A percentile compares a stretch with the other conserved stretches of the same genome.
These are phyloP conservation scores for Agriopis marginaria DNA, from an alignment of 2,888 invertebrate species.

Conservation along the genomic window DNA sequence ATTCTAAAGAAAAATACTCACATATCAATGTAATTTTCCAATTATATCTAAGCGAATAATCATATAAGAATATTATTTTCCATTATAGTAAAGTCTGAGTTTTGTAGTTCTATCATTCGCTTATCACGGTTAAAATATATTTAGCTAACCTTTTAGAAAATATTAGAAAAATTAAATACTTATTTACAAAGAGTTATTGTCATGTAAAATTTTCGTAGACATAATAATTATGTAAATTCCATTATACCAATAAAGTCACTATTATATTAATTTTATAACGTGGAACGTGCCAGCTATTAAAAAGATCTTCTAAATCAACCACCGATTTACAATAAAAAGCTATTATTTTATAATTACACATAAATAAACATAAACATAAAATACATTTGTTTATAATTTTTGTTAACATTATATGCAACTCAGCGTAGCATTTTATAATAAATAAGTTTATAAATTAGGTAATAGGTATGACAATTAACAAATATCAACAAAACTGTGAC, in stretches of 20 bases:
- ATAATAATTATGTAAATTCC: slow-evolving; percentile 53
- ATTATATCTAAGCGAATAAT: slow-evolving; percentile 31
- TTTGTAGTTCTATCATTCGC: background rate
- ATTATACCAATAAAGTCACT: slow-evolving; percentile 55
- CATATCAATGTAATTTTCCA: slow-evolving; percentile 59
- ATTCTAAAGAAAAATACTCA: slow-evolving; percentile 58
- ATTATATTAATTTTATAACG: background rate
- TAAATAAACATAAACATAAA: slow-evolving; percentile 8
- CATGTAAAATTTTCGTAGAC: background rate
- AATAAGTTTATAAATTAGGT: too few relatives aligned
- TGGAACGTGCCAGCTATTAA: slow-evolving; percentile 14
- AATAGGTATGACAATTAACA: too few relatives aligned
- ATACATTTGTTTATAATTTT: background rate
- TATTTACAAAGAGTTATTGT: slow-evolving; percentile 16
- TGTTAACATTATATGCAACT: too few relatives aligned
- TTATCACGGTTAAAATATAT: background rate
- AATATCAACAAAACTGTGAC: background rate
- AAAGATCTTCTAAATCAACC: slow-evolving; percentile 22
- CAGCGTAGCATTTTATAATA: too few relatives aligned
- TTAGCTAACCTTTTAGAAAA: background rate
- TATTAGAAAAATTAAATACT: background rate
- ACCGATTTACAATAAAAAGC: slow-evolving; percentile 10
- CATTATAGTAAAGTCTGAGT: slow-evolving; percentile 30
- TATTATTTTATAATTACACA: background rate
- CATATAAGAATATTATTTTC: background rate